Evolutionary conservation across 2,113 vertebrate genomes (phyloP).

Genomic region (Nansenia antarctica): DNA sequence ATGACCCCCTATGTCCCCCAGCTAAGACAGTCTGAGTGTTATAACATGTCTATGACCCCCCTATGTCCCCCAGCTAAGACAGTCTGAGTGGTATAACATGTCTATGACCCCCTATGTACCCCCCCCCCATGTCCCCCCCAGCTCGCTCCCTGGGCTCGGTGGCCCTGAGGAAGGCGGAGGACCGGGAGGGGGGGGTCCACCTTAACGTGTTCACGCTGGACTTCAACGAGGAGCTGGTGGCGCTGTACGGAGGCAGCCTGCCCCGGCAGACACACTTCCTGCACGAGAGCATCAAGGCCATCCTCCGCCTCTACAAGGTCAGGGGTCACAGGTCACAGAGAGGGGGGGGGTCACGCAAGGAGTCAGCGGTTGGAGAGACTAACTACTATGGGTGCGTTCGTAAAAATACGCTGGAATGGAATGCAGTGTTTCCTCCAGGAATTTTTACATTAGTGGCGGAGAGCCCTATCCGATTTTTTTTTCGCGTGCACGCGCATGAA

Average conservation of each 20-base stretch:
- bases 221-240: constrained; percentile 97
- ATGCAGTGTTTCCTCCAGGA: no score
- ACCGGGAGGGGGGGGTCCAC: constrained; percentile 84
- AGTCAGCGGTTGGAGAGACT: no score
- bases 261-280: constrained; percentile 90
- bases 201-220: constrained; percentile 96
- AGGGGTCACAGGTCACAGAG: constrained; percentile 26
- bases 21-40: no score
- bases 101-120: neutral
- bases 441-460: no score
- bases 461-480: no score
- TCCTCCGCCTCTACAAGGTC: constrained; percentile 94
- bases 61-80: neutral
- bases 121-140: constrained; percentile 42
- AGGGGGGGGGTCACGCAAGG: neutral
- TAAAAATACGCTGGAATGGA: no score
- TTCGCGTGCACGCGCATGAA: no score
- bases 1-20: no score
- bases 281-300: constrained; percentile 91
- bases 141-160: constrained; percentile 94
- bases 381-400: no score
- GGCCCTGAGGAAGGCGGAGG: constrained; percentile 93
- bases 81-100: neutral
- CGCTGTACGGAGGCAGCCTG: constrained; percentile 92
- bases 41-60: neutral